phyloP scores from a whole-genome alignment of 2,888 invertebrate genomes.

The Pogonocherus hispidulus region DNA sequence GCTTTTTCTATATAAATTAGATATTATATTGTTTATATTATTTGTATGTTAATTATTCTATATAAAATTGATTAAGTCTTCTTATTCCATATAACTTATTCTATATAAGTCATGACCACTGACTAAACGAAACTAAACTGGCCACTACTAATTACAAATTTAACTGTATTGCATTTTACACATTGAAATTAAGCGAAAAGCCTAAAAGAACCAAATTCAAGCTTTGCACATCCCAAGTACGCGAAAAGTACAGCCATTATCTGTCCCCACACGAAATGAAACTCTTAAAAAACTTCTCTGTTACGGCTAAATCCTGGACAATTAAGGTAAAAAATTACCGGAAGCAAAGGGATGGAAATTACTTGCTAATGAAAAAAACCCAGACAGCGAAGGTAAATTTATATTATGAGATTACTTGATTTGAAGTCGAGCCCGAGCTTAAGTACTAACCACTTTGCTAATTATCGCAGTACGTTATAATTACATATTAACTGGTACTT shows the following conservation, averaged over 20 bases:
- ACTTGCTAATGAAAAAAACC: constrained; percentile 2
- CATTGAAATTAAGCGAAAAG: background rate
- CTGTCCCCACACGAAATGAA: background rate
- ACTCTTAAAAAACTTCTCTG: background rate
- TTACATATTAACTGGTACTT: too few species aligned
- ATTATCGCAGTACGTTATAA: too few species aligned
- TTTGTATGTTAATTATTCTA: too few species aligned
- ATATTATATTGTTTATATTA: too few species aligned
- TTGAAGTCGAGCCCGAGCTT: background rate
- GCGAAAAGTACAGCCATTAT: background rate
- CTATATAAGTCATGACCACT: too few species aligned
- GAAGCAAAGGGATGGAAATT: background rate
- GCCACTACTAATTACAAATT: too few species aligned
- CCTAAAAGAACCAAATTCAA: background rate
- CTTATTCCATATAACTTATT: too few species aligned
- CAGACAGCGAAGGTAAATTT: background rate
- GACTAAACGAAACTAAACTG: too few species aligned
- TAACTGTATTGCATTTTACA: too few species aligned
- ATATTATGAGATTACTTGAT: background rate
- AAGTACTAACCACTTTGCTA: background rate
- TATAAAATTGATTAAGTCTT: too few species aligned
- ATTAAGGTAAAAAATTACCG: constrained; percentile 2
- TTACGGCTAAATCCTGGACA: background rate
- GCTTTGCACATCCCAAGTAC: background rate
- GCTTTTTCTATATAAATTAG: too few species aligned